Base-by-base conservation (phyloP, 2,888 invertebrate species). In the Amiota mariae region DNA sequence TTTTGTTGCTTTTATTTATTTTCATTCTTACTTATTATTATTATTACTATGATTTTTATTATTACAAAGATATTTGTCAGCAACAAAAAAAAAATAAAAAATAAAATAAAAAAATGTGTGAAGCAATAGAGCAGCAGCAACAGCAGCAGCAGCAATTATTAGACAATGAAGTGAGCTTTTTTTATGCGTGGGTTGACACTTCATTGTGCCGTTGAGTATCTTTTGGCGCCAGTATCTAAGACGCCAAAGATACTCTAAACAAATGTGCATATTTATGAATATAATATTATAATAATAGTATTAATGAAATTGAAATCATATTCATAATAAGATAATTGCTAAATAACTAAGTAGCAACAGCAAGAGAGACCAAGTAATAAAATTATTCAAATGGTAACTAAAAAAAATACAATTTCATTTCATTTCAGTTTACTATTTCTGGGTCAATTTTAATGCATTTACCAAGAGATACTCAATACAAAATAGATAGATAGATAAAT, bases 161-260 rank as follows among this genome's bases (percentile, higher is more conserved):
- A 24, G 46, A 63, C 63, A 63, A 63, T 63, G 36, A 18, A n/a
- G 67, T 13, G 24, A 48, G 11, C 49, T 48, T 36, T 18, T 18
- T 49, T 47, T 49, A 24, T 18, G 67, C 67, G 67, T 68, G 67
- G 67, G 67, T 68, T 68, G 67, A 68, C 54, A 68, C 64, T 66
- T 66, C 54, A 54, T 75, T 75, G 13, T 68, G 67, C 66, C 79
- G 85, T 84, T 85, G 83, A 85, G 81, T 36, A 36, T 36, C 36
- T 36, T 85, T 85, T 83, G 83, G 83, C 83, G 83, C 83, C 83
- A 85, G 67, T 36, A 18, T 63, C 13, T 63, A 36, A 36, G 36
- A 36, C 36, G 36, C 36, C 36, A 36, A 36, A 36, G 36, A 36
- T 36, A 36, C 36, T 36, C 2, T 36, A 36, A 24, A 24, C 36